These are phyloP conservation scores for Columba livia DNA, from an alignment of 2,113 vertebrate species.

Conservation along the genomic window DNA sequence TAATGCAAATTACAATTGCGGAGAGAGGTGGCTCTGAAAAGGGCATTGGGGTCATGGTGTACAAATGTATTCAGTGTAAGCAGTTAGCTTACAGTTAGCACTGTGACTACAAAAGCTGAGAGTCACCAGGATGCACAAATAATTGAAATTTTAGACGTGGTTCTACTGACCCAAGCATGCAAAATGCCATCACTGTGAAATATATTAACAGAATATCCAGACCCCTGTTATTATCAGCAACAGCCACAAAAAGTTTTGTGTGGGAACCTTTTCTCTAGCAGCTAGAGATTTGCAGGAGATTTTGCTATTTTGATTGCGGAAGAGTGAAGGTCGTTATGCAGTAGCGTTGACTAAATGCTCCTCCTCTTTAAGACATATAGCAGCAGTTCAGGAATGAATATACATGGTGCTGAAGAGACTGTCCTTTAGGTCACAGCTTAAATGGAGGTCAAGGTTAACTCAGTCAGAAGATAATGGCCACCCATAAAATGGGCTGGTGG, in stretches of 20 bases:
- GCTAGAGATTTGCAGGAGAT: not conserved
- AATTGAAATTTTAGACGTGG: not conserved
- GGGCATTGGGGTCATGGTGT: not conserved
- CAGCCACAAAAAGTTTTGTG: not conserved
- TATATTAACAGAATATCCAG: not conserved
- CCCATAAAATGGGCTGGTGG: not conserved
- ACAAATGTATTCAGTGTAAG: not conserved
- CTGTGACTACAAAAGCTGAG: not conserved
- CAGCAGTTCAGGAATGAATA: not conserved
- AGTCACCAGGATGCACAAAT: not conserved
- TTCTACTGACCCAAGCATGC: not conserved
- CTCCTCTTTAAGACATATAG: not conserved
- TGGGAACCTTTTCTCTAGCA: not conserved
- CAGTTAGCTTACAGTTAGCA: not conserved
- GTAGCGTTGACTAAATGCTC: not conserved
- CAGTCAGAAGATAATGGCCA: not conserved
- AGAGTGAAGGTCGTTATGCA: not conserved
- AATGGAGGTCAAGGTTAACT: not conserved
- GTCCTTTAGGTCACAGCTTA: not conserved
- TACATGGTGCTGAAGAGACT: not conserved
- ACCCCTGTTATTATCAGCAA: not conserved
- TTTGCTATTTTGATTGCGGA: not conserved
- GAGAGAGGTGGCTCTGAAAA: not conserved
- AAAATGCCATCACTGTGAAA: not conserved
- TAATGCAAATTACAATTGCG: not conserved